Percentiles rank a stretch among this genome's conserved stretches.
phyloP scores from a whole-genome alignment of 2,113 vertebrate genomes.

The Sardina pilchardus region DNA sequence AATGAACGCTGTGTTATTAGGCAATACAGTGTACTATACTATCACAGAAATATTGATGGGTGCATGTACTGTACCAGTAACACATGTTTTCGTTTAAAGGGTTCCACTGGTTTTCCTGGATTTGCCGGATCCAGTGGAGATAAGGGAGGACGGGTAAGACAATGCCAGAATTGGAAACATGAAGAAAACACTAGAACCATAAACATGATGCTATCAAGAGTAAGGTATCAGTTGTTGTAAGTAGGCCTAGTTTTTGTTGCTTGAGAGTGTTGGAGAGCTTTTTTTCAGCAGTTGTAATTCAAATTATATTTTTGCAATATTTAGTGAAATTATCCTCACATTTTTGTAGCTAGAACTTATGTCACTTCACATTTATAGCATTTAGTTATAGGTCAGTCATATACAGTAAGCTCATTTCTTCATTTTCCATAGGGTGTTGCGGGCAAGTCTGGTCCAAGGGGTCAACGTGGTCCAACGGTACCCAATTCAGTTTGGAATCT shows the following conservation, averaged over 20 bases:
- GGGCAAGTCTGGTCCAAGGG: slow-evolving; percentile 91
- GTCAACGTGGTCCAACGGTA: slow-evolving; percentile 94
- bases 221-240: background rate
- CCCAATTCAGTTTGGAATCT: slow-evolving; percentile 41
- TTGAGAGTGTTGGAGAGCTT: background rate
- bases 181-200: background rate
- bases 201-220: background rate
- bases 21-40: too few relatives aligned
- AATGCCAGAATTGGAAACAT: background rate
- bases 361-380: background rate
- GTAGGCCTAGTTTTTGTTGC: background rate
- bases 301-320: background rate
- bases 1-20: too few relatives aligned
- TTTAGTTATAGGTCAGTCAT: background rate
- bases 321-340: background rate
- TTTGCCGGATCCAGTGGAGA: slow-evolving; percentile 72
- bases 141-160: slow-evolving; percentile 70
- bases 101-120: slow-evolving; percentile 71
- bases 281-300: background rate
- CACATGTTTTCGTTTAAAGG: slow-evolving; percentile 54
- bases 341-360: background rate
- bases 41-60: too few relatives aligned
- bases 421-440: slow-evolving; percentile 80
- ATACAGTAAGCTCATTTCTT: slow-evolving; percentile 26
- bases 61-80: background rate